Evolutionary conservation across 2,113 vertebrate genomes (phyloP).

Genomic region (Hydrolagus affinis): DNA sequence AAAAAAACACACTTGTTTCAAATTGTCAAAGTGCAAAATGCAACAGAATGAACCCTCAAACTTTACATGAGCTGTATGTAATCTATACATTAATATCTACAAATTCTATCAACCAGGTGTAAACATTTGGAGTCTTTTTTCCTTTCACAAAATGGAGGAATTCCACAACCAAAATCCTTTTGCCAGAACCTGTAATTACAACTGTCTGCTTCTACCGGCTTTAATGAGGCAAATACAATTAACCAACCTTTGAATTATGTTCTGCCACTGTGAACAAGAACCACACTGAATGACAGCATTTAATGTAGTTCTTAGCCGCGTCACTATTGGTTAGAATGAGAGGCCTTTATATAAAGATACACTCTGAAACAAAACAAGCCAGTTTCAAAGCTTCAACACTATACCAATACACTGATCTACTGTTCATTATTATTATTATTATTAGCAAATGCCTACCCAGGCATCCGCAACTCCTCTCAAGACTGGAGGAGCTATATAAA

Average conservation of each 20-base stretch:
- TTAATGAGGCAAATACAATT: background rate
- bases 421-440: background rate
- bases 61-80: background rate
- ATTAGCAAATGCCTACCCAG: background rate
- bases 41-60: background rate
- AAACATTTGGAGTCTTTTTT: background rate
- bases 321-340: background rate
- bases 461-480: background rate
- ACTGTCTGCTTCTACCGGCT: background rate
- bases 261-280: background rate
- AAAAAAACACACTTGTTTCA: background rate
- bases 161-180: background rate
- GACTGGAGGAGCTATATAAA: background rate
- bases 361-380: background rate
- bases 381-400: background rate
- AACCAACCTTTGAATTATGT: background rate
- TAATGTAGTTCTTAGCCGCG: background rate
- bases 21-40: conserved; percentile 25
- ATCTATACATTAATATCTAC: background rate
- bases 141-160: background rate
- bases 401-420: background rate
- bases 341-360: background rate
- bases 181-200: background rate
- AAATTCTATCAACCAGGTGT: conserved; percentile 20
- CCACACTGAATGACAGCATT: background rate